phyloP scores from a whole-genome alignment of 2,797 vertebrate species.

The Diceros bicornis region DNA sequence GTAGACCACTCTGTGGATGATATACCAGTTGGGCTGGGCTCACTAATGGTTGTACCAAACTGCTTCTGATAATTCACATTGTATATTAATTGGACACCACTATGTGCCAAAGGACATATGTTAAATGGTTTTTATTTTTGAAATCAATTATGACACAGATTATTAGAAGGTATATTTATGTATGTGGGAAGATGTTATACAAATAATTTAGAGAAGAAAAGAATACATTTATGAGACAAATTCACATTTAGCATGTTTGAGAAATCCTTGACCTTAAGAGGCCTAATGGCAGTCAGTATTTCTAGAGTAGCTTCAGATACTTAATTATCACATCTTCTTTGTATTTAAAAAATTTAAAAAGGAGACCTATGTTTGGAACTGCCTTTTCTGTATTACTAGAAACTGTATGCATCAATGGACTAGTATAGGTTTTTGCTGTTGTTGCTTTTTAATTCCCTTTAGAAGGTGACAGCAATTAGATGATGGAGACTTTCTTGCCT shows the following conservation, averaged over 20 bases:
- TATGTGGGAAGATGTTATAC: neutral
- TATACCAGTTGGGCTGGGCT: neutral
- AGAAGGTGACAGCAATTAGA: slow-evolving; percentile 57
- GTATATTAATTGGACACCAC: neutral
- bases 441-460: slow-evolving; percentile 37
- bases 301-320: neutral
- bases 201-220: slow-evolving; percentile 61
- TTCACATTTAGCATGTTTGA: slow-evolving; percentile 18
- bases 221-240: slow-evolving; percentile 3
- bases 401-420: neutral
- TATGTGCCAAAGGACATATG: neutral
- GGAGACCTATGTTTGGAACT: neutral
- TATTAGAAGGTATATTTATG: neutral
- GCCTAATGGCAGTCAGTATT: neutral
- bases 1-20: neutral
- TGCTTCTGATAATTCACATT: neutral
- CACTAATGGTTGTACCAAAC: neutral
- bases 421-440: neutral
- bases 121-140: neutral
- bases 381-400: slow-evolving; percentile 29
- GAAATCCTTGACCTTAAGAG: slow-evolving; percentile 6
- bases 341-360: neutral
- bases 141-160: neutral
- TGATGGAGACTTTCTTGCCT: neutral
- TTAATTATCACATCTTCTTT: slow-evolving; percentile 6